A percentile compares a stretch with the other conserved stretches of the same genome.
phyloP scores from a whole-genome alignment of 1,140 invertebrate species.

The Drepana arcuata region DNA sequence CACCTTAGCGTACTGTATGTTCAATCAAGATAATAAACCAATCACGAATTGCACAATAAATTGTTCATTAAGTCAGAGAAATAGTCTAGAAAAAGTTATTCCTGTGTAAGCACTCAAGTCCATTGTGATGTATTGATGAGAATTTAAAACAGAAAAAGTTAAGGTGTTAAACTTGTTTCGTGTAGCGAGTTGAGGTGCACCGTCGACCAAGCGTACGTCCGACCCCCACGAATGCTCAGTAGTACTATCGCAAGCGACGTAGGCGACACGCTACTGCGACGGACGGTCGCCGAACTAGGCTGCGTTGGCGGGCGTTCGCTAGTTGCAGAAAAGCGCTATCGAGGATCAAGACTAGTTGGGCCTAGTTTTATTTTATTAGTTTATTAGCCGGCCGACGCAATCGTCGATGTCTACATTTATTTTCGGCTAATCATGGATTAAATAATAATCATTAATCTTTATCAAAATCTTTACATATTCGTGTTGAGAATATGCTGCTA shows the following conservation, averaged over 20 bases:
- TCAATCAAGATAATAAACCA: constrained; percentile 37
- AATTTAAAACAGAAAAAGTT: constrained; percentile 16
- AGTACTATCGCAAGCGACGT: constrained; percentile 24
- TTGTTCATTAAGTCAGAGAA: constrained; percentile 30
- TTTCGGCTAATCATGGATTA: too few relatives aligned
- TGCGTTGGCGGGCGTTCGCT: constrained; percentile 20
- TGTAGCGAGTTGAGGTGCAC: constrained; percentile 15
- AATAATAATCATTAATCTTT: too few relatives aligned
- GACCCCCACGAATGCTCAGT: constrained; percentile 31
- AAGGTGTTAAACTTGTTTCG: constrained; percentile 57
- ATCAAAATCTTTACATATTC: too few relatives aligned
- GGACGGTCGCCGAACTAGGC: constrained; percentile 29
- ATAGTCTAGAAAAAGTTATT: constrained; percentile 22
- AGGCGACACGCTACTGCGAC: constrained; percentile 22
- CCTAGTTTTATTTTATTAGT: constrained; percentile 17
- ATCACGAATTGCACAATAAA: constrained; percentile 52
- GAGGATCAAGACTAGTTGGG: constrained; percentile 35
- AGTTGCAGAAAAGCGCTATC: constrained; percentile 4
- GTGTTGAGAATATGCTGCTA: too few relatives aligned
- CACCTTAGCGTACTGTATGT: constrained; percentile 46
- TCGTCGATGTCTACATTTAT: too few relatives aligned
- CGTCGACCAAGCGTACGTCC: constrained; percentile 30
- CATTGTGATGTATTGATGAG: constrained; percentile 27
- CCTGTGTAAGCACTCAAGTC: constrained; percentile 25
- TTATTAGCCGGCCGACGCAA: constrained; percentile 13